Base-by-base conservation (phyloP, 37 sponge, comb jelly and placozoan species). In the Spongilla lacustris region DNA sequence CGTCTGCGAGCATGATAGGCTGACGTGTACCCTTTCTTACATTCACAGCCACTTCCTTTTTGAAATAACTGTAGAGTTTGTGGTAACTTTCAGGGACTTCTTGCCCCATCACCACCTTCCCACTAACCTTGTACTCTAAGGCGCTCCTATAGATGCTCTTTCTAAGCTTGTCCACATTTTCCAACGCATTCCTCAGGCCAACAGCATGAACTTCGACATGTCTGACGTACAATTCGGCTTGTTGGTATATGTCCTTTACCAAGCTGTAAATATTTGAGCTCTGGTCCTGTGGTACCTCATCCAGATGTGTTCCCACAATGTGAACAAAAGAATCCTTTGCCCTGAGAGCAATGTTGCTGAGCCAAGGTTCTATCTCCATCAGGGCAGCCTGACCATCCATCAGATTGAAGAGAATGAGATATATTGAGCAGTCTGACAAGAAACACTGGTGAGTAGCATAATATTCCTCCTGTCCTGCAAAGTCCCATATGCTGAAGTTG, bases 381-480 rank as follows among this genome's bases (percentile, higher is more conserved):
- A 95, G 67, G 0, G 90, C 96, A 38, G 81, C 41, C 2, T 89
- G 79, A 22, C 96, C 94, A 69, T 91, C 73, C 24, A 58, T 93
- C 66, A 96, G 66, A 48, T 92, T 91, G 73, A 88, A 98, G 46
- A 95, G 80, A 0, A 98, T 81, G 35, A 98, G 87, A 69, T 93
- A 98, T 41, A 98, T 90, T 21, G 96, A 95, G 73, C 94, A 91
- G 26, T 93, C 77, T 0, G 98, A 88, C 37, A 98, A 71, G 85
- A 98, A 95, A 80, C 98, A 95, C 89, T 98, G 98, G 79, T 95
- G 94, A 9, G 92, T 93, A 35, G 98, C 98, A 81, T 95, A 97
- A 76, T 93, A 95, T 76, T 95, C 95, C 69, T 95, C 92, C 80
- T 95, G 96, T 0, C 98, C 98, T 24, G 92, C 96, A 83, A 98